Base-by-base conservation (phyloP, 1,140 invertebrate species). In the Aphaenogaster floridana region DNA sequence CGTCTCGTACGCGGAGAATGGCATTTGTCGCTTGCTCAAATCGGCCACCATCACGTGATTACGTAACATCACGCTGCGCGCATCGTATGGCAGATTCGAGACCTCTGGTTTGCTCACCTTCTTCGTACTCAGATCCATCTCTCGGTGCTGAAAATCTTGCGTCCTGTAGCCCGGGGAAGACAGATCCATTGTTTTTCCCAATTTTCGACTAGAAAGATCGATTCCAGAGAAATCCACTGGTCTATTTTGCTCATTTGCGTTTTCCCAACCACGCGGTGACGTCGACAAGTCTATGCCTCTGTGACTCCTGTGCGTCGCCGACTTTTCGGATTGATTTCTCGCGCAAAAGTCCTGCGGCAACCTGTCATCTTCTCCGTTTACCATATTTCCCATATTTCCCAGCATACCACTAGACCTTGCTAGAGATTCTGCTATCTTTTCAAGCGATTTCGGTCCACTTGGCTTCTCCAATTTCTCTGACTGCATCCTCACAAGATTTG, bases 171-270 rank as follows among this genome's bases (percentile, higher is more conserved):
- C 91, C 21, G 69, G 42, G 13, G 89, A 85, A 3, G 91, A 89
- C 7, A 94, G 9, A 8, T 94, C 93, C 13, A 92, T 52, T 9
- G 91, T 88, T 78, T 94, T 94, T 0, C 89, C 76, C 6, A 85
- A 57, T 85, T 93, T 95, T 28, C 94, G 94, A 94, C 93, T 95
- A 86, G 94, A 95, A 61, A 95, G 88, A 91, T 95, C 95, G 9
- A 95, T 95, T 15, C 95, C 94, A 0, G 94, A 95, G 61, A 95
- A 95, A 87, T 95, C 94, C 15, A 95, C 91, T 0, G 94, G 94
- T 28, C 89, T 91, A 7, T 81, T 88, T 63, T 92, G 90, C 5
- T 94, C 94, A 42, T 89, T 94, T 0, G 86, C 52, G 21, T 34
- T 92, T 80, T 95, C 95, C 92, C 94, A 95, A 1, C 92, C 88